Base-by-base conservation (phyloP, 2,797 vertebrate genomes). In the Loriculus beryllinus region DNA sequence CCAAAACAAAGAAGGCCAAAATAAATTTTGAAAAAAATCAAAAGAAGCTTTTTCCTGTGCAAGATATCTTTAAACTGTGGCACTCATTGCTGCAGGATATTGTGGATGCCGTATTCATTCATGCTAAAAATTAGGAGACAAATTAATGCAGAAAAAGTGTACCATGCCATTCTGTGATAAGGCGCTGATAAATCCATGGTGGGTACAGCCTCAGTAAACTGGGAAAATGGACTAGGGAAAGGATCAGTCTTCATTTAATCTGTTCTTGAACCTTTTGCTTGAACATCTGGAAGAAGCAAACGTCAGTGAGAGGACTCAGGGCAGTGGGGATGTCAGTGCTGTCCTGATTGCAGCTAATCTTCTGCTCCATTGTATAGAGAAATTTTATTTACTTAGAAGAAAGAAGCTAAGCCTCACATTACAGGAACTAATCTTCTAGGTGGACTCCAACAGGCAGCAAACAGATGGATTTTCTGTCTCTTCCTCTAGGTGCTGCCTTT, bases 391-490 rank as follows among this genome's bases (percentile, higher is more conserved):
- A 16, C 63, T 65, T 49, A 76, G 72, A 78, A 70, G 72, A 62
- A 81, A 75, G n/a, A 68, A 80, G n/a, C 39, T 29, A 33, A 93
- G 37, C 25, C 35, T 91, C n/a, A 23, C 35, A 21, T 69, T 64
- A 51, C 47, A 85, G n/a, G 37, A 91, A 48, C 31, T 78, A 91
- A 7, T 69, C 79, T 80, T 68, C 33, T 78, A 82, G 45, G 69
- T 89, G 28, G 57, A 57, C 89, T 86, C 64, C 82, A 89, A 16
- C 48, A 91, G 79, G 65, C 88, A 94, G 82, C 64, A 95, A 57
- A 78, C 31, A 95, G 82, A 75, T 64, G 70, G 60, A 80, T 87
- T 86, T 93, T 56, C 72, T 72, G 40, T 51, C 31, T 2, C 76
- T 87, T 93, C 40, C 76, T 89, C 47, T 63, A 62, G 18, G 40